Conservation (phyloP, 2,888 invertebrate species). For the Drosophila fungiperda region DNA sequence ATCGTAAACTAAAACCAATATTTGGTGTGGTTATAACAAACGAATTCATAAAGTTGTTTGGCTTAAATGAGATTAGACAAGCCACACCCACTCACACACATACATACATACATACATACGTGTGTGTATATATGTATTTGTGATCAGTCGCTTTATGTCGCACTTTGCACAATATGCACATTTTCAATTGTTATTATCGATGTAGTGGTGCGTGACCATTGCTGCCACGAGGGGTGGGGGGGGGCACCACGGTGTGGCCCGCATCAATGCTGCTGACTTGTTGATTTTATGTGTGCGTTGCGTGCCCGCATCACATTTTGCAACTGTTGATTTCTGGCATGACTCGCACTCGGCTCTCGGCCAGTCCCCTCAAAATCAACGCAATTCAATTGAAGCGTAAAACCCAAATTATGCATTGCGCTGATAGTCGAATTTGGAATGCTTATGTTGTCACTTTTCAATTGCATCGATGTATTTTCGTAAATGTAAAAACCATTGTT, state of each 20-base stretch:
- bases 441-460: slow-evolving; percentile 42
- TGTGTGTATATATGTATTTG: not conserved
- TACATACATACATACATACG: not conserved
- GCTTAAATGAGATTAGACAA: slow-evolving; percentile 22
- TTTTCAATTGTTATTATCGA: slow-evolving; percentile 61
- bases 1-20: slow-evolving; percentile 13
- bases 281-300: slow-evolving; percentile 47
- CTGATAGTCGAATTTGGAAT: slow-evolving; percentile 42
- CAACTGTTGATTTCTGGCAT: slow-evolving; percentile 55
- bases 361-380: slow-evolving; percentile 34
- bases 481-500: slow-evolving; percentile 3
- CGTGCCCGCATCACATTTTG: slow-evolving; percentile 44
- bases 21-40: slow-evolving; percentile 10
- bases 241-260: slow-evolving; percentile 37
- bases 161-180: slow-evolving; percentile 44
- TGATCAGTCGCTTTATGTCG: too few species aligned
- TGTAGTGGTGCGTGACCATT: slow-evolving; percentile 44
- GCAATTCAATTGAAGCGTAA: slow-evolving; percentile 44
- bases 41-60: slow-evolving; percentile 25
- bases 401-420: slow-evolving; percentile 53
- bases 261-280: slow-evolving; percentile 56
- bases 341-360: slow-evolving; percentile 6
- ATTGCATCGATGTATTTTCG: slow-evolving; percentile 1
- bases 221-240: slow-evolving; percentile 10
- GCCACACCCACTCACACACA: not conserved